Evolutionary conservation across 2,888 invertebrate genomes (phyloP).

Genomic region (Nowickia ferox): DNA sequence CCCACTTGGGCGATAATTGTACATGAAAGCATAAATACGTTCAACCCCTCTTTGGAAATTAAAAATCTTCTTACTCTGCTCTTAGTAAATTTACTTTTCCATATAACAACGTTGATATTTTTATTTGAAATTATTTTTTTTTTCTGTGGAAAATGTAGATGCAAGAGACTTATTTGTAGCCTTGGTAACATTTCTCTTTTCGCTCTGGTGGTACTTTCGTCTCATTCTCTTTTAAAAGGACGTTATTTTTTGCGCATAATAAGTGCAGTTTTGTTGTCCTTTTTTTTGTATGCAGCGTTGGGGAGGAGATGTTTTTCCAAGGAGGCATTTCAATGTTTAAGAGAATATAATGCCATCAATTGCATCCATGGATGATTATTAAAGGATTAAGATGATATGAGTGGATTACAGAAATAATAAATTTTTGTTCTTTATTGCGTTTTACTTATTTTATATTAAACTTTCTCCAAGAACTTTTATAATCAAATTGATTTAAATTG

Average conservation of each 20-base stretch:
- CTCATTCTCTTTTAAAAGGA: neutral
- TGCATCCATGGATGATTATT: slow-evolving; percentile 61
- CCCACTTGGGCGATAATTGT: neutral
- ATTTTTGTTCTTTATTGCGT: slow-evolving; percentile 28
- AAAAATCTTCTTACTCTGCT: slow-evolving; percentile 1
- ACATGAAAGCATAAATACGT: neutral
- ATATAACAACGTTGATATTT: slow-evolving; percentile 30
- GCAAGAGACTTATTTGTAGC: slow-evolving; percentile 27
- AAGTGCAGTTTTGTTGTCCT: slow-evolving; percentile 48
- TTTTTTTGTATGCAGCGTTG: neutral
- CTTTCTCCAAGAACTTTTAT: neutral
- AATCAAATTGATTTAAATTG: neutral
- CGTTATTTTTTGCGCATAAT: slow-evolving; percentile 57
- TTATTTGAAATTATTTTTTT: slow-evolving; percentile 25
- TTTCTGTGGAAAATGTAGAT: slow-evolving; percentile 14
- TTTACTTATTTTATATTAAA: slow-evolving; percentile 7
- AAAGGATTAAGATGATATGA: slow-evolving; percentile 63
- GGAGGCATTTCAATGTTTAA: slow-evolving; percentile 9
- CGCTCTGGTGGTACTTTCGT: neutral
- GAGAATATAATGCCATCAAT: slow-evolving; percentile 41
- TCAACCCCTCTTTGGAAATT: slow-evolving; percentile 18
- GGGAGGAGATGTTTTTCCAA: slow-evolving; percentile 21
- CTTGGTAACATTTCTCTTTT: slow-evolving; percentile 26
- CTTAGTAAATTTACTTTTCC: slow-evolving; percentile 24
- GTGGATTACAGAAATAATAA: slow-evolving; percentile 62